These are phyloP conservation scores for Ceratothoa steindachneri DNA, from an alignment of 2,888 invertebrate species.

Conservation along the genomic window DNA sequence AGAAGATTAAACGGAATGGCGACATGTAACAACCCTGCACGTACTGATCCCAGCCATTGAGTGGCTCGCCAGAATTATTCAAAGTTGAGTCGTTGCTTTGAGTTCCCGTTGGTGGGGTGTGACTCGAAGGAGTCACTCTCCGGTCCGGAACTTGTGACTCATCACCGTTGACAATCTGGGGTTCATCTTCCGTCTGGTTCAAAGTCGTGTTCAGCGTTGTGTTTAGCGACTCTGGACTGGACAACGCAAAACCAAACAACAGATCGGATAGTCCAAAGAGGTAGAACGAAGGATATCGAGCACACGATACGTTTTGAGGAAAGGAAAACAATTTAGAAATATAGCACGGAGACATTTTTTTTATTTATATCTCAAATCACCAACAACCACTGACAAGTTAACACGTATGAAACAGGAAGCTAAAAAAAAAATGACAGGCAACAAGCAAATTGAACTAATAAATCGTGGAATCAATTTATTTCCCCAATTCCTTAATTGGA, in stretches of 20 bases:
- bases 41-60: slow-evolving; percentile 4
- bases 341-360: too few relatives aligned
- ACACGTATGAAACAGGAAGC: too few relatives aligned
- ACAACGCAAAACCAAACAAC: too few relatives aligned
- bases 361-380: too few relatives aligned
- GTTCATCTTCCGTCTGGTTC: slow-evolving; percentile 23
- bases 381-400: too few relatives aligned
- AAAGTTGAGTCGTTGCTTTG: neutral
- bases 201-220: slow-evolving; percentile 46
- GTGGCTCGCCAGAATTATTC: neutral
- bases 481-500: too few relatives aligned
- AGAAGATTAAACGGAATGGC: neutral
- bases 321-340: too few relatives aligned
- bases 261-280: neutral
- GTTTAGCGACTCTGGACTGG: slow-evolving; percentile 45
- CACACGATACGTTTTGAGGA: too few relatives aligned
- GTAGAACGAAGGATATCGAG: too few relatives aligned
- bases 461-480: too few relatives aligned
- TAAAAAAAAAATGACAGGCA: too few relatives aligned
- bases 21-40: neutral
- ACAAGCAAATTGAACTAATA: too few relatives aligned
- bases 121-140: neutral
- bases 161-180: neutral
- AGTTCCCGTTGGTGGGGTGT: neutral
- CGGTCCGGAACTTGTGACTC: slow-evolving; percentile 8